These are phyloP conservation scores for Amphipyra berbera DNA, from an alignment of 2,888 invertebrate species.

Conservation along the genomic window DNA sequence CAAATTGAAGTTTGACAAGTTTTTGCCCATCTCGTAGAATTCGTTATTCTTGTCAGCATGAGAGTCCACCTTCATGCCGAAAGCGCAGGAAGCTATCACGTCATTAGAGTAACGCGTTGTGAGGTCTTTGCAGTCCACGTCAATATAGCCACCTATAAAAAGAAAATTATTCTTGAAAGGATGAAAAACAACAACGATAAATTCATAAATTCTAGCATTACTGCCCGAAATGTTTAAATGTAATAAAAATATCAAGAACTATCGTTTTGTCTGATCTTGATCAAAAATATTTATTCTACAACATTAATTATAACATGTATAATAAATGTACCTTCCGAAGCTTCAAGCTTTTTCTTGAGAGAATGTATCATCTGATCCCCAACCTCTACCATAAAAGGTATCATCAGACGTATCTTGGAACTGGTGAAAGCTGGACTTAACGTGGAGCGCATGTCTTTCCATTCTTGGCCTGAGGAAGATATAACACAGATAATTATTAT, in stretches of 20 bases:
- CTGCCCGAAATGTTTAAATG: too few species aligned
- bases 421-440: constrained; percentile 85
- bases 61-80: constrained; percentile 89
- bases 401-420: constrained; percentile 81
- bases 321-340: constrained; percentile 65
- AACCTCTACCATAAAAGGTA: constrained; percentile 77
- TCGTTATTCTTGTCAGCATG: constrained; percentile 84
- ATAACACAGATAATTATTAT: too few species aligned
- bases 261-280: too few species aligned
- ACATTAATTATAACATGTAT: too few species aligned
- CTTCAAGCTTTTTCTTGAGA: constrained; percentile 63
- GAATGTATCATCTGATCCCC: constrained; percentile 70
- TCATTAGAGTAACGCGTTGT: constrained; percentile 86
- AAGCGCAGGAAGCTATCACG: constrained; percentile 88
- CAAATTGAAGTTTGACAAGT: constrained; percentile 74
- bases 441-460: constrained; percentile 77
- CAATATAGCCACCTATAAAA: constrained; percentile 60
- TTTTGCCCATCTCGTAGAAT: constrained; percentile 88
- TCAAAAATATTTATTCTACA: too few species aligned
- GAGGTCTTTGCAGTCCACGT: constrained; percentile 81
- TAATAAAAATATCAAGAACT: too few species aligned
- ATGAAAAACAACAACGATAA: too few species aligned
- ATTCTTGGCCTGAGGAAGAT: constrained; percentile 60
- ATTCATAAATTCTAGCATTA: too few species aligned
- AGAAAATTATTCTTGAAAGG: too few species aligned